Conservation (phyloP, 2,888 invertebrate genomes). For the Eupithecia pulchellata region DNA sequence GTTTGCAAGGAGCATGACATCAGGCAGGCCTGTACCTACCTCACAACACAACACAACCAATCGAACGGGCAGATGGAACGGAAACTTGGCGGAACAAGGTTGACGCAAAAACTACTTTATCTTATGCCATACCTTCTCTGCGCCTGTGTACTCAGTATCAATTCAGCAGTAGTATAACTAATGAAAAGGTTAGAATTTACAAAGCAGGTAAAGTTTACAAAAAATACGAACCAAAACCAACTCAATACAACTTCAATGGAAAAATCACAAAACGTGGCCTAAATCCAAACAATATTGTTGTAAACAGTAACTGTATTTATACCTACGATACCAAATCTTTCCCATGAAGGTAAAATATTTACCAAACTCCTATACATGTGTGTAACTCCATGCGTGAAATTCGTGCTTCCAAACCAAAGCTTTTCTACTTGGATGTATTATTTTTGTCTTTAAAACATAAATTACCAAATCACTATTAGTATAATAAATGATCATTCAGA, state of each 20-base stretch:
- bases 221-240: background rate
- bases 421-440: background rate
- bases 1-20: conserved; percentile 29
- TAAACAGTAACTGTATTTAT: background rate
- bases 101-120: conserved; percentile 17
- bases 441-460: background rate
- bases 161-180: too few relatives aligned
- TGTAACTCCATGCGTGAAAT: conserved; percentile 23
- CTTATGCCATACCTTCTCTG: too few relatives aligned
- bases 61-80: conserved; percentile 25
- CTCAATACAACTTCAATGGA: conserved; percentile 1
- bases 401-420: background rate
- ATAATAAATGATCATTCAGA: background rate
- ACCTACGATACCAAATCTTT: conserved; percentile 17
- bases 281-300: conserved; percentile 28
- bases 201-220: background rate
- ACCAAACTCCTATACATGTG: conserved; percentile 26
- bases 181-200: background rate
- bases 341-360: conserved; percentile 22
- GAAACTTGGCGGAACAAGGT: conserved; percentile 29
- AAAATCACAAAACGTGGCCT: conserved; percentile 32
- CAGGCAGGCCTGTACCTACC: conserved; percentile 24
- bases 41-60: conserved; percentile 32
- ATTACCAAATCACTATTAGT: background rate
- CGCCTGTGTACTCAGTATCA: too few relatives aligned